Percentiles rank a stretch among this genome's conserved stretches.
Conservation (phyloP, 2,113 vertebrate genomes). For the Calonectris borealis region DNA sequence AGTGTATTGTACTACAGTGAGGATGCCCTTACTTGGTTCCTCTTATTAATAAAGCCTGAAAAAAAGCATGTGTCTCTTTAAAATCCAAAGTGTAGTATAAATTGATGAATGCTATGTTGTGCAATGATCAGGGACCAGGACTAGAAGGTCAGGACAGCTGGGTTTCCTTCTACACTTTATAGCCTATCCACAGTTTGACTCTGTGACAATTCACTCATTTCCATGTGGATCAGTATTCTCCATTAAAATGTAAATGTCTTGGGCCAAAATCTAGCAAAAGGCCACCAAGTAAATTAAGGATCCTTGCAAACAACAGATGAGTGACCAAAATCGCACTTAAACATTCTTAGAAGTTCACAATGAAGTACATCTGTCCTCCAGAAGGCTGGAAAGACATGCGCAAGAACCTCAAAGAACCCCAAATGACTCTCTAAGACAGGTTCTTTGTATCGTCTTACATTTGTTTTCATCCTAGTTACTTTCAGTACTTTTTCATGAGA, state of each 20-base stretch:
- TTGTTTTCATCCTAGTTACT: neutral
- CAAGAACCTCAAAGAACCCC: neutral
- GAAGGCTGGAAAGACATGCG: neutral
- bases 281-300: neutral
- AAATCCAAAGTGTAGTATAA: neutral
- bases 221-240: neutral
- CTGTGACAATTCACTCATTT: neutral
- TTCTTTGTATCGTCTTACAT: neutral
- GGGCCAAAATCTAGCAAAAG: neutral
- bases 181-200: neutral
- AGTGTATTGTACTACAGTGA: neutral
- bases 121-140: neutral
- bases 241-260: neutral
- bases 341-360: neutral
- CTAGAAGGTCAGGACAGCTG: neutral
- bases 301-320: neutral
- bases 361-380: neutral
- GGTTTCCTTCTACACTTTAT: neutral
- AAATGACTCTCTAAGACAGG: neutral
- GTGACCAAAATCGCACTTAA: neutral
- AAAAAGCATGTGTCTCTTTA: neutral
- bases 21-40: neutral
- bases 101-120: neutral
- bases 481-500: neutral
- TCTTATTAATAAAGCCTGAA: neutral